Evolutionary conservation across 2,113 vertebrate species (phyloP), one percentile per base, ranked within the genome.

Genomic region (Asarcornis scutulata): DNA sequence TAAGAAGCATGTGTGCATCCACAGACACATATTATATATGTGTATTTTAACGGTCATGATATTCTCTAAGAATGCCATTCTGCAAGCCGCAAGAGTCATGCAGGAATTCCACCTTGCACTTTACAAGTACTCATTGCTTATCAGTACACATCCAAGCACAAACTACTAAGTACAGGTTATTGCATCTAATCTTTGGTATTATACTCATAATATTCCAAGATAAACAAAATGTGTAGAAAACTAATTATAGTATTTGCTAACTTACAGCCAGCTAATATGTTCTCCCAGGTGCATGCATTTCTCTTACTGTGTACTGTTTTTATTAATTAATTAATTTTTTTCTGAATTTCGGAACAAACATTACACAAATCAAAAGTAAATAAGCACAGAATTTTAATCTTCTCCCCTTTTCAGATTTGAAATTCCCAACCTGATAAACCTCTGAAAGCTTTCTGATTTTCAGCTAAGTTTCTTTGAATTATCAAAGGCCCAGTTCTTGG

Each of bases 151-250:
- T 80, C 46, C 63, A 79, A 50, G 55, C 93, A 83, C 36, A 96
- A 93, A 87, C 59, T 89, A 92, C 66, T 63, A 96, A 83, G 32
- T 94, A 93, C 67, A 8, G 8, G 53, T 66, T 58, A 48, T 94
- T 93, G 94, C 12, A 3, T 64, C 56, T 97, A 82, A 87, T 90
- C 91, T 92, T 97, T 92, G 22, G 86, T 83, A 88, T 88, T 94
- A 96, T 97, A 94, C 77, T 85, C 97, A 96, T 90, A 76, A 92
- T 95, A 95, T 86, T 96, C 58, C 29, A 83, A 96, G 87, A 91
- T 92, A 97, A 95, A 93, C 52, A 96, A 91, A 96, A 71, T 20
- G 81, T 36, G 11, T 38, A 77, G 44, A 81, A 66, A 88, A 59
- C 32, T 96, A 97, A 97, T 96, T 95, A 62, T 77, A 34, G 85